Base-by-base conservation (phyloP, 1,140 invertebrate genomes). In the Apocrypta bakeri region DNA sequence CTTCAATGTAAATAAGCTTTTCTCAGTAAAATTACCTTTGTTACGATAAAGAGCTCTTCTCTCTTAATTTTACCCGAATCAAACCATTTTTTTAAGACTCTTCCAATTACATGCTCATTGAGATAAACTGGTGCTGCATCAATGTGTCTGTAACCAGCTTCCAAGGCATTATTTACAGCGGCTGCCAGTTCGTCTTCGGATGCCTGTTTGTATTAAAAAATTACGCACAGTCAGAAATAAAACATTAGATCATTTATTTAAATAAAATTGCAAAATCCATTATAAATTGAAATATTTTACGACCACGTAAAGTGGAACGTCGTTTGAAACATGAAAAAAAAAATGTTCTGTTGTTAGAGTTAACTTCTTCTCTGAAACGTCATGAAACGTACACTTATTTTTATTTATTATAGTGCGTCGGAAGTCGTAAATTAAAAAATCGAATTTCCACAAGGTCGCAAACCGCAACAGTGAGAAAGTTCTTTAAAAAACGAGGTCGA, bases 21-120 rank as follows among this genome's bases (percentile, higher is more conserved):
- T 69, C 14, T 14, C 42, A n/a, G 12, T 2, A 48, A 71, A 37
- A 0, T 82, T 83, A 94, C 94, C 89, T 96, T 96, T 0, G 95
- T 95, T 6, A 94, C 93, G 12, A 96, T 92, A 85, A 96, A 96
- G 1, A 96, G 85, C 42, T 96, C 95, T 83, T 95, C 94, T 83
- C 95, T 92, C 80, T 92, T 94, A 6, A 94, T 84, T 88, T 92
- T 93, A 4, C 94, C 94, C n/a, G 92, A 92, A 40, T 92, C 90
- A 1, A 96, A 89, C 93, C 94, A 95, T 81, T 93, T 92, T 64
- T 93, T 93, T 0, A 96, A 86, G 4, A 94, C 93, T 63, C 93
- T 92, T 2, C 95, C 95, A 75, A 96, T 92, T 2, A 90, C 88
- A 0, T 88, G 87, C 87, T 96, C 95, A 86, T 96, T 96, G 63